phyloP scores from a whole-genome alignment of 2,113 vertebrate species.

The Collichthys lucidus region DNA sequence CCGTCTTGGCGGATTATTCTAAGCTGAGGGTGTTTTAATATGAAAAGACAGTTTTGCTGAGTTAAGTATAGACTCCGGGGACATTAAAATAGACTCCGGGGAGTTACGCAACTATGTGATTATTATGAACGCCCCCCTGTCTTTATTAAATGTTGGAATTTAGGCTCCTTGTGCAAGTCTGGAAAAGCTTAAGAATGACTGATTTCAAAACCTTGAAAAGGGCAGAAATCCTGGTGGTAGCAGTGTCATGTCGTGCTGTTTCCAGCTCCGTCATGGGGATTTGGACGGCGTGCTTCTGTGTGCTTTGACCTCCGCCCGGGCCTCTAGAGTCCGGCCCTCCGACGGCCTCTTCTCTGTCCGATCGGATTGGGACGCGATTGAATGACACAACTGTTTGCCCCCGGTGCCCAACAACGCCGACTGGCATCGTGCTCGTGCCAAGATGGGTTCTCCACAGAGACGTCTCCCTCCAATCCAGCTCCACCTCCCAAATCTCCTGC shows the following conservation, averaged over 20 bases:
- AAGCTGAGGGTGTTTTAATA: conserved; percentile 4
- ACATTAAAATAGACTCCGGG: neutral
- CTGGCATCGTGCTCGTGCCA: conserved; percentile 60
- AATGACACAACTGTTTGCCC: conserved; percentile 47
- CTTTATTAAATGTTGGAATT: conserved; percentile 10
- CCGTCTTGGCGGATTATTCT: neutral
- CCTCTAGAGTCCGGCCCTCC: conserved; percentile 54
- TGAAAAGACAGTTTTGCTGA: neutral
- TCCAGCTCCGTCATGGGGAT: too few species aligned
- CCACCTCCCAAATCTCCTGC: conserved; percentile 59
- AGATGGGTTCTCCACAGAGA: conserved; percentile 61
- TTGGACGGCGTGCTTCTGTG: too few species aligned
- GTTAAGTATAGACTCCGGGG: neutral
- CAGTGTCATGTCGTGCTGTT: neutral
- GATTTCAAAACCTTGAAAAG: neutral
- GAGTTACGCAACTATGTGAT: conserved; percentile 1
- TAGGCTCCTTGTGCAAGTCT: neutral
- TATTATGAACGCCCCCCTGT: conserved; percentile 7
- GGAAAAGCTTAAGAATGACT: neutral
- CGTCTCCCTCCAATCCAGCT: conserved; percentile 41
- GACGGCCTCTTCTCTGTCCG: conserved; percentile 45
- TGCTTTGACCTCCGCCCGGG: conserved; percentile 56
- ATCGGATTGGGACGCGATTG: conserved; percentile 53
- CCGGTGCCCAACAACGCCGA: conserved; percentile 34
- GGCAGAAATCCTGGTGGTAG: neutral